Percentiles rank a stretch among this genome's conserved stretches.
These are phyloP conservation scores for Brachionus calyciflorus DNA, from an alignment of 1,140 invertebrate genomes.

Conservation along the genomic window DNA sequence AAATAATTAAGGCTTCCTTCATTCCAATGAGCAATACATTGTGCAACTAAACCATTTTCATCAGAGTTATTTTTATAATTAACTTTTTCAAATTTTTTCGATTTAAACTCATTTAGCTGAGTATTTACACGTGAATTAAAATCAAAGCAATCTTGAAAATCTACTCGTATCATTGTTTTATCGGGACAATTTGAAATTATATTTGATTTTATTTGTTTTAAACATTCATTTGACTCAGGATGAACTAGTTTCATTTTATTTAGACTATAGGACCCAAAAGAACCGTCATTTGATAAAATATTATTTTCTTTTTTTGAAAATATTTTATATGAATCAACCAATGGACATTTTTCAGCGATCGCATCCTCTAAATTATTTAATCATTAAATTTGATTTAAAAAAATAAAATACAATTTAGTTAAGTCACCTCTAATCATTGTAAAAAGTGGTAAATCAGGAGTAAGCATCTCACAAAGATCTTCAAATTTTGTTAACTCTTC, in stretches of 20 bases:
- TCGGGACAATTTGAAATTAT: constrained; percentile 2
- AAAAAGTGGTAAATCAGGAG: constrained; percentile 12
- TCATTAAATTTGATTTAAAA: neutral
- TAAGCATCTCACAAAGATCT: constrained; percentile 11
- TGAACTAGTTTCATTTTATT: neutral
- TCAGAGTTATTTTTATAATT: neutral
- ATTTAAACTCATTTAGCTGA: neutral
- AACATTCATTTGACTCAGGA: neutral
- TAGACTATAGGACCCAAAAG: neutral
- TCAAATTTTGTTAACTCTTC: constrained; percentile 34
- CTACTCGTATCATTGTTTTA: constrained; percentile 4
- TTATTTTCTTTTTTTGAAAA: neutral
- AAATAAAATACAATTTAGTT: too few species aligned
- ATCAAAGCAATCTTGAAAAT: constrained; percentile 21
- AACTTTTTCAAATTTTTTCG: neutral
- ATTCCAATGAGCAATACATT: constrained; percentile 44
- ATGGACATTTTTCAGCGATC: constrained; percentile 13
- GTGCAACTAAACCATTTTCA: neutral
- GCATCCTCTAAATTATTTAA: neutral
- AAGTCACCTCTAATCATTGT: constrained; percentile 19
- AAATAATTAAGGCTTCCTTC: constrained; percentile 41
- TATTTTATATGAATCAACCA: neutral
- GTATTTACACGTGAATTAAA: neutral
- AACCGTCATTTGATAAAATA: neutral
- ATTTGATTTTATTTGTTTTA: neutral